These are phyloP conservation scores for Rhynchonycteris naso DNA, from an alignment of 2,797 vertebrate species.

Conservation along the genomic window DNA sequence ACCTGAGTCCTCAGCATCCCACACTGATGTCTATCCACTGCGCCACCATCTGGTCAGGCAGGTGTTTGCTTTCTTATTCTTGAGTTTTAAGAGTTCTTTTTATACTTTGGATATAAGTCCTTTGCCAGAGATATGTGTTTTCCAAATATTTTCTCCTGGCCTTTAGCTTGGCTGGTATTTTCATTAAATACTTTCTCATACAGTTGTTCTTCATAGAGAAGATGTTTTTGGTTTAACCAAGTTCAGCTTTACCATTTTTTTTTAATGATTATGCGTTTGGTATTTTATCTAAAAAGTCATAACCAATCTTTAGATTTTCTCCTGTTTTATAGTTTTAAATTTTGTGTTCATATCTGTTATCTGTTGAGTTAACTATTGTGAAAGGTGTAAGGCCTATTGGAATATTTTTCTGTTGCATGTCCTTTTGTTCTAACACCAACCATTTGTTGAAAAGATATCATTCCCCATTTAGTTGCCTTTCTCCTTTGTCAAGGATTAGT, in stretches of 20 bases:
- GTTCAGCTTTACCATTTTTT: conserved; percentile 10
- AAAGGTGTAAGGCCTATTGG: neutral
- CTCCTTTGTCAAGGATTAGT: neutral
- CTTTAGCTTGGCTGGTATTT: neutral
- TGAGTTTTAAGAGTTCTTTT: conserved; percentile 9
- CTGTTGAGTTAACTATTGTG: neutral
- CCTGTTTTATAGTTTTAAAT: conserved; percentile 7
- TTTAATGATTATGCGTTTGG: neutral
- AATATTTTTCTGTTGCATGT: neutral
- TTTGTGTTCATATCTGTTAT: conserved; percentile 19
- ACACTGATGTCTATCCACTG: no score
- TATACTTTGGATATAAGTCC: neutral
- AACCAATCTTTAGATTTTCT: neutral
- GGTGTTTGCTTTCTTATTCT: conserved; percentile 25
- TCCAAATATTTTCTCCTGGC: neutral
- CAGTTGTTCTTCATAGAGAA: neutral
- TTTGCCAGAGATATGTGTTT: neutral
- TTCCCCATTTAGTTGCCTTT: neutral
- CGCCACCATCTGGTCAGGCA: no score
- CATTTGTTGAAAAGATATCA: conserved; percentile 21
- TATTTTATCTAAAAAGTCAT: conserved; percentile 36
- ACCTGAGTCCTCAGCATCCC: no score
- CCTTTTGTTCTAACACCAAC: neutral
- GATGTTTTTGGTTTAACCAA: conserved; percentile 15
- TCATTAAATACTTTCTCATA: neutral